Conservation (phyloP, 2,888 invertebrate genomes). For the Sinelater perroti region DNA sequence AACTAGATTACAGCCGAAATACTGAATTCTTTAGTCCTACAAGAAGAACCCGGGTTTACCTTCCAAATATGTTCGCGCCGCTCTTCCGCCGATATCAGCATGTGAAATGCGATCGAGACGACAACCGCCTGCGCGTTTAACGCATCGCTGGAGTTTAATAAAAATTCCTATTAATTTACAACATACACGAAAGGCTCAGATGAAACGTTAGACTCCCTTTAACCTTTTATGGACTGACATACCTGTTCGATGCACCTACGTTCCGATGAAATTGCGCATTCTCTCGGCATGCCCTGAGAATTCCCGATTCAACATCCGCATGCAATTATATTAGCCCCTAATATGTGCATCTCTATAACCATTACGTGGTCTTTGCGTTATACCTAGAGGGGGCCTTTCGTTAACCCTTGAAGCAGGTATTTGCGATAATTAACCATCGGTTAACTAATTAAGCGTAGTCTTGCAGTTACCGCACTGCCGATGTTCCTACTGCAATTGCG, state of each 20-base stretch:
- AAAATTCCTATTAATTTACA: no score
- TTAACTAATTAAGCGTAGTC: not conserved
- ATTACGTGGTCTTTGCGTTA: constrained; percentile 15
- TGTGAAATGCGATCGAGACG: constrained; percentile 21
- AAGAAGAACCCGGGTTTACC: constrained; percentile 29
- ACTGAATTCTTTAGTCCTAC: constrained; percentile 39
- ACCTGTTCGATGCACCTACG: constrained; percentile 23
- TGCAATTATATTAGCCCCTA: constrained; percentile 22
- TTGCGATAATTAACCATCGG: constrained; percentile 6
- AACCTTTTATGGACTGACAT: constrained; percentile 21
- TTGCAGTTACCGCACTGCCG: not conserved
- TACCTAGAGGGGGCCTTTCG: not conserved
- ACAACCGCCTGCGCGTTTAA: constrained; percentile 6
- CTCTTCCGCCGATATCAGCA: constrained; percentile 13
- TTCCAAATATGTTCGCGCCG: constrained; percentile 29
- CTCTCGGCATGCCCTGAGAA: constrained; percentile 13
- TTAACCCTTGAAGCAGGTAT: constrained; percentile 7
- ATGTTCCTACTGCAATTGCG: not conserved
- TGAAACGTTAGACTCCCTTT: no score
- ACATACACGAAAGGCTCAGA: no score
- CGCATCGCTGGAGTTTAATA: no score
- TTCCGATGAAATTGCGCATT: constrained; percentile 24
- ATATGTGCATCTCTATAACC: constrained; percentile 21
- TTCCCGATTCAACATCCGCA: constrained; percentile 12
- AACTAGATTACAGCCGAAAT: constrained; percentile 53